Conservation (phyloP, 2,888 invertebrate species). For the Cephus pulcher region DNA sequence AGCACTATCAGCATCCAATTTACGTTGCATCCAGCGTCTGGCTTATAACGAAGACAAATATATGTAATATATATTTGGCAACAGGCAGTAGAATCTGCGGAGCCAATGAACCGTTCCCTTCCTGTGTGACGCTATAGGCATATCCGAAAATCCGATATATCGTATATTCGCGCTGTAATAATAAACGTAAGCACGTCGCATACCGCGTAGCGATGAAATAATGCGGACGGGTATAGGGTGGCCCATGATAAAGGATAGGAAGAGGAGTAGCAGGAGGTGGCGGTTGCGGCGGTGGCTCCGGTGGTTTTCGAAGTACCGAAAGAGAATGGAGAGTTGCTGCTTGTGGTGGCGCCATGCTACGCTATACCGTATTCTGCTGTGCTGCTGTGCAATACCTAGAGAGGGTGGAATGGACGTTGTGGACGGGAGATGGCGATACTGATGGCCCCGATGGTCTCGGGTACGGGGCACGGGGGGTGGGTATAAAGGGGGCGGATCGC, state of each 20-base stretch:
- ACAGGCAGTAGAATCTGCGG: not conserved
- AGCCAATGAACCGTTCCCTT: not conserved
- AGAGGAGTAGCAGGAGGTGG: not conserved
- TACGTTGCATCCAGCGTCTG: not conserved
- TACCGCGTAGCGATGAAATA: conserved; percentile 41
- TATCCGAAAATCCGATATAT: not conserved
- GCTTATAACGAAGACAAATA: not conserved
- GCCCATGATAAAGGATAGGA: not conserved
- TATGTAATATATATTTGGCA: not conserved
- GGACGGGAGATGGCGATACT: conserved; percentile 34
- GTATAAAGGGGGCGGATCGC: conserved; percentile 52
- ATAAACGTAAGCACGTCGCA: conserved; percentile 43
- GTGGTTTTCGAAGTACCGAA: not conserved
- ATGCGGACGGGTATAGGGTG: conserved; percentile 14
- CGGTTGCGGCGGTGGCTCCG: conserved; percentile 1
- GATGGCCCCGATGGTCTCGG: conserved; percentile 36
- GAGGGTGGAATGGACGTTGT: conserved; percentile 3
- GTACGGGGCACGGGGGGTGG: conserved; percentile 19
- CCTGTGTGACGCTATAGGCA: not conserved
- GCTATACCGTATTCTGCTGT: not conserved
- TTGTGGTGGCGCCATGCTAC: not conserved
- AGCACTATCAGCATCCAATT: not conserved
- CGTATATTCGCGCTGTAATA: conserved; percentile 20
- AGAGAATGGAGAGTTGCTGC: not conserved
- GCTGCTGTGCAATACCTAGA: not conserved